Percentiles rank a stretch among this genome's conserved stretches.
Evolutionary conservation across 2,113 vertebrate genomes (phyloP).

Genomic region (Microtus oregoni): DNA sequence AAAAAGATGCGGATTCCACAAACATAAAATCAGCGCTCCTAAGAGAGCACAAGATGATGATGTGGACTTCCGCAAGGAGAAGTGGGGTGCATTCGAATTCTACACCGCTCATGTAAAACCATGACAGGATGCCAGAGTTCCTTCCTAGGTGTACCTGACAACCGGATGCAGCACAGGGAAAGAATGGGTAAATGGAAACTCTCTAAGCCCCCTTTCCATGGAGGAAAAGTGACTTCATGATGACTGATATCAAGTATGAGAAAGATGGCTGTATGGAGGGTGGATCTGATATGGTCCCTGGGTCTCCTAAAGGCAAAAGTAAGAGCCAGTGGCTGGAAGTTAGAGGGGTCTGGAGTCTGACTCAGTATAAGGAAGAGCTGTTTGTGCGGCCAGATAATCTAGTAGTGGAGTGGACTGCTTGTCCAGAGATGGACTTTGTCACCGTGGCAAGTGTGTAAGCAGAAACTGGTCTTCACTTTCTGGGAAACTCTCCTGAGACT

Average conservation of each 20-base stretch:
- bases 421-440: background rate
- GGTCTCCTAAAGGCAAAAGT: background rate
- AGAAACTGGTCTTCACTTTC: background rate
- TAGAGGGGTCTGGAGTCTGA: background rate
- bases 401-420: background rate
- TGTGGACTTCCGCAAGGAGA: background rate
- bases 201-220: background rate
- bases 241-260: background rate
- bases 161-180: background rate
- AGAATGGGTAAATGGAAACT: background rate
- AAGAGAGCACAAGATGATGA: background rate
- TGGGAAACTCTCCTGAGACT: background rate
- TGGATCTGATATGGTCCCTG: background rate
- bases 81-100: background rate
- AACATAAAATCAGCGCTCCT: background rate
- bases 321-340: background rate
- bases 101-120: background rate
- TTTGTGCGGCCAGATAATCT: background rate
- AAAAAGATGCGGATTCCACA: conserved; percentile 1
- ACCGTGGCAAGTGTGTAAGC: background rate
- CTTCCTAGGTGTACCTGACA: background rate
- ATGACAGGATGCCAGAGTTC: background rate
- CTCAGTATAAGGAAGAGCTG: background rate
- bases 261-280: background rate
- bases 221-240: background rate